Evolutionary conservation across 2,113 vertebrate genomes (phyloP).

Genomic region (Bubo bubo): DNA sequence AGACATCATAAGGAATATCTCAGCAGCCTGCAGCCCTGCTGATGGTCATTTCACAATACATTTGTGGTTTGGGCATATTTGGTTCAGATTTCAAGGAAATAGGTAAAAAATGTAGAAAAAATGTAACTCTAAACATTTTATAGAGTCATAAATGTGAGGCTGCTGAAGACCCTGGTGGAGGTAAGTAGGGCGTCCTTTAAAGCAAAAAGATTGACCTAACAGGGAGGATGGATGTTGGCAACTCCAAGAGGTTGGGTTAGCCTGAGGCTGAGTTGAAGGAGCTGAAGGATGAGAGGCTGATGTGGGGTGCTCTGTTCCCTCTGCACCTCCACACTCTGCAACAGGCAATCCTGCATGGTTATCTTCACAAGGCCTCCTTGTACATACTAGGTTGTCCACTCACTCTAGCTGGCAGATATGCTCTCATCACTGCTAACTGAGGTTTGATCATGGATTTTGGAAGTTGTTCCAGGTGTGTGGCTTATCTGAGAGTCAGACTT

Average conservation of each 20-base stretch:
- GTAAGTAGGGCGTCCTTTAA: neutral
- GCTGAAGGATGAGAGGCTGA: neutral
- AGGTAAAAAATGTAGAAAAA: neutral
- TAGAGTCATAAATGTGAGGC: neutral
- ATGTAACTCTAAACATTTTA: neutral
- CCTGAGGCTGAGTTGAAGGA: neutral
- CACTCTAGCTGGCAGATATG: neutral
- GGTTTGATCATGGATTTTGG: neutral
- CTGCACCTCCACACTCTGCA: neutral
- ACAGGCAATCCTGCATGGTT: neutral
- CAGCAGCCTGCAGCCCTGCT: neutral
- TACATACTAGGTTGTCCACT: neutral
- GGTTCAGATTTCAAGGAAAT: neutral
- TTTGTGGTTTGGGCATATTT: neutral
- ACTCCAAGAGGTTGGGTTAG: neutral
- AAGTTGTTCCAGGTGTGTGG: neutral
- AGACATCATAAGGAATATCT: neutral
- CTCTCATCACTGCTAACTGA: accelerated
- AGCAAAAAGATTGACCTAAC: neutral
- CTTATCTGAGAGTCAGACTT: neutral
- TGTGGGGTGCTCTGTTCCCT: neutral
- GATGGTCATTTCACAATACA: neutral
- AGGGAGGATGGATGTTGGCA: neutral
- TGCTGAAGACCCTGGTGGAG: neutral
- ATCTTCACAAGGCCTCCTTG: neutral